Evolutionary conservation across 2,113 vertebrate genomes (phyloP).

Genomic region (Rhinichthys klamathensis): DNA sequence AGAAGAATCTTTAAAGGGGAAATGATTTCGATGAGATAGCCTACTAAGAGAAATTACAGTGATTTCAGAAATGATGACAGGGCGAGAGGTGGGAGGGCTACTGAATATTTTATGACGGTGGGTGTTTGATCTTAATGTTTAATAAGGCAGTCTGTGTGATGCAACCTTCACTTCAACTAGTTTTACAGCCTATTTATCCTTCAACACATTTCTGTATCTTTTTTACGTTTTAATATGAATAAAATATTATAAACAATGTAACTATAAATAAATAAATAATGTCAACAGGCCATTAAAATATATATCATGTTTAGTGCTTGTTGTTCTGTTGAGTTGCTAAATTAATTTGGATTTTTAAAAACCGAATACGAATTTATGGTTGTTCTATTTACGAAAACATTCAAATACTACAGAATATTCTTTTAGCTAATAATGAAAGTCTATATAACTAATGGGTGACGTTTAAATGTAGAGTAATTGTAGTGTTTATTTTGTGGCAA

Average conservation of each 20-base stretch:
- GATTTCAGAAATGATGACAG: slow-evolving; percentile 37
- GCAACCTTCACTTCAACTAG: slow-evolving; percentile 51
- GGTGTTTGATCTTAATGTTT: slow-evolving; percentile 60
- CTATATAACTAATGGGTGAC: background rate
- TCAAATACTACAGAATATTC: background rate
- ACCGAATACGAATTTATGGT: too few relatives aligned
- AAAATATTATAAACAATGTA: background rate
- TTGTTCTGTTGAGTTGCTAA: background rate
- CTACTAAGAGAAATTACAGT: slow-evolving; percentile 15
- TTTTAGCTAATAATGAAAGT: background rate
- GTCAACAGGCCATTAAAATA: background rate
- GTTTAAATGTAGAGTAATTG: background rate
- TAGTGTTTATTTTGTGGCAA: background rate
- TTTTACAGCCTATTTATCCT: slow-evolving; percentile 10
- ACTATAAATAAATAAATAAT: background rate
- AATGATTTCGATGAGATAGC: background rate
- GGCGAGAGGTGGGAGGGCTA: slow-evolving; percentile 17
- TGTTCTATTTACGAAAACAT: background rate
- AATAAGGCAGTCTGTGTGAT: slow-evolving; percentile 50
- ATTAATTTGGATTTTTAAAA: background rate
- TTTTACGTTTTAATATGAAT: background rate
- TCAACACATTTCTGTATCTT: background rate
- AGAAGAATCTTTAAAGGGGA: background rate
- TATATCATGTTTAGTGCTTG: background rate
- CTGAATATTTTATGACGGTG: slow-evolving; percentile 70